These are phyloP conservation scores for Squalus acanthias DNA, from an alignment of 2,797 vertebrate species.

Conservation along the genomic window DNA sequence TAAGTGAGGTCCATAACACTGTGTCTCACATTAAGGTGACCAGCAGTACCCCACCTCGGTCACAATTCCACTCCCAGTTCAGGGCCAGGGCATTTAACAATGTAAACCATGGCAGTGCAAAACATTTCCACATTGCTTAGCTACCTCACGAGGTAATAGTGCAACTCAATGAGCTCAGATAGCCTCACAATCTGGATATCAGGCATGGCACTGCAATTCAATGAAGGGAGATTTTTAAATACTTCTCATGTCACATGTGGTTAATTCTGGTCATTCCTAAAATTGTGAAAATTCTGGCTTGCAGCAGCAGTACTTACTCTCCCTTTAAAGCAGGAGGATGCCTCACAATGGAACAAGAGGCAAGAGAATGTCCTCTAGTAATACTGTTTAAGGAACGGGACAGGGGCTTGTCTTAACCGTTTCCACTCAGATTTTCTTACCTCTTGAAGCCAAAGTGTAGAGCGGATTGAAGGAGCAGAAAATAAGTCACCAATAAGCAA, in stretches of 20 bases:
- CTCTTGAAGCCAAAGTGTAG: background rate
- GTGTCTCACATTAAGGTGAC: background rate
- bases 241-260: background rate
- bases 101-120: background rate
- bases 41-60: background rate
- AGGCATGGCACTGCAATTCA: background rate
- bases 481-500: background rate
- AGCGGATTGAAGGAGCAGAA: background rate
- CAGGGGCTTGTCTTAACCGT: background rate
- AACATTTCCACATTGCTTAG: background rate
- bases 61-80: background rate
- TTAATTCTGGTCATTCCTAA: background rate
- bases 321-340: background rate
- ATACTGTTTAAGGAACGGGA: background rate
- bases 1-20: background rate
- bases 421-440: background rate
- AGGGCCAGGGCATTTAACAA: background rate
- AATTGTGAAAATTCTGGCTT: background rate
- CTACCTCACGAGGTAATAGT: background rate
- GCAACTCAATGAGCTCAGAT: background rate
- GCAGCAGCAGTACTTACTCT: background rate
- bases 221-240: background rate
- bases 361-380: background rate
- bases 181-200: background rate
- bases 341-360: background rate